These are phyloP conservation scores for Scleropages formosus DNA, from an alignment of 2,797 vertebrate genomes.

Conservation along the genomic window DNA sequence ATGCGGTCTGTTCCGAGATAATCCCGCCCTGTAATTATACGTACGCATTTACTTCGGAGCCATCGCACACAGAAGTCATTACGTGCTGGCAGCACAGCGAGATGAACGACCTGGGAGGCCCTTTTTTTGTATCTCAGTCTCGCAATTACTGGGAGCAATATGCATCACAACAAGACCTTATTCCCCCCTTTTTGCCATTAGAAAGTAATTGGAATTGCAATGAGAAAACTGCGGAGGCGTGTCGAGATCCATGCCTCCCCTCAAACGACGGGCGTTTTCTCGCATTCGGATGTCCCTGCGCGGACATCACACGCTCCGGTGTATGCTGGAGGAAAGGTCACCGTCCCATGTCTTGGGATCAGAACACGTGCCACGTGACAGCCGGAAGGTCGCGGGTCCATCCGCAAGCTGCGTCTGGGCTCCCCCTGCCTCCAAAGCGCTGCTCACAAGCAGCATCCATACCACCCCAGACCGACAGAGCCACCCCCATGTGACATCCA, in stretches of 20 bases:
- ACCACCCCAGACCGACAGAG: no score
- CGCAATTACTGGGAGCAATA: slow-evolving; percentile 8
- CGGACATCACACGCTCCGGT: no score
- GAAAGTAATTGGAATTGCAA: slow-evolving; percentile 23
- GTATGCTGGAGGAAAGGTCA: no score
- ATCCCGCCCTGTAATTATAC: slow-evolving; percentile 20
- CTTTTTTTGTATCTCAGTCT: slow-evolving; percentile 21
- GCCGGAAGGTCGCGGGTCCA: no score
- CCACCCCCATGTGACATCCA: no score
- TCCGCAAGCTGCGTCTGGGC: no score
- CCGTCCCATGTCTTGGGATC: no score
- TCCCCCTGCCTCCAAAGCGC: no score
- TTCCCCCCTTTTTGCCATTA: slow-evolving; percentile 15
- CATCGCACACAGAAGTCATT: slow-evolving; percentile 5
- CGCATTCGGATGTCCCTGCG: neutral
- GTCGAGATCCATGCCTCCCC: neutral
- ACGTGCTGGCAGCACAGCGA: neutral
- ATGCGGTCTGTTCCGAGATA: slow-evolving; percentile 4
- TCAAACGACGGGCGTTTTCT: neutral
- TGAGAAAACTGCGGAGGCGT: slow-evolving; percentile 25
- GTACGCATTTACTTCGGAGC: slow-evolving; percentile 17
- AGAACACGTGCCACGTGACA: no score
- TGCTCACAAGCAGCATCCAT: no score
- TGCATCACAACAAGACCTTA: neutral
- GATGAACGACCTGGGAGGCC: slow-evolving; percentile 5